Conservation (phyloP, 2,888 invertebrate genomes). For the Tricholauxania praeusta region DNA sequence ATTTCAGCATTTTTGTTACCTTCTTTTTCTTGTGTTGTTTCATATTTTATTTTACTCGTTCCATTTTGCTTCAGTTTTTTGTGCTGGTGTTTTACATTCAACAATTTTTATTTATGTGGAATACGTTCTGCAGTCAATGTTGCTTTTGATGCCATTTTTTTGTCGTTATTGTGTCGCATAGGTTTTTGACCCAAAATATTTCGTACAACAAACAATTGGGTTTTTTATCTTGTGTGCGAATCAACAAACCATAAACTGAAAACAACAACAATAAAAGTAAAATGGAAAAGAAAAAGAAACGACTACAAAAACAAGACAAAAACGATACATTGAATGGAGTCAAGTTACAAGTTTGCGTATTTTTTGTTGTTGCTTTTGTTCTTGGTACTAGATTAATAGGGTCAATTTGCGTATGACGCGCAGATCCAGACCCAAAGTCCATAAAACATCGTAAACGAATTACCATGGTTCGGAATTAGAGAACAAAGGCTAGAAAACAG, state of each 20-base stretch:
- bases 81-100: too few relatives aligned
- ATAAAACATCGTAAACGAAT: slow-evolving; percentile 50
- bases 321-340: not conserved
- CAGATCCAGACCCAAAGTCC: slow-evolving; percentile 42
- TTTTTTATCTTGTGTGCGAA: slow-evolving; percentile 37
- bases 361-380: slow-evolving; percentile 40
- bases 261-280: not conserved
- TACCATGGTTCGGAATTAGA: slow-evolving; percentile 37
- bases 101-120: slow-evolving; percentile 1
- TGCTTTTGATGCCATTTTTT: slow-evolving; percentile 2
- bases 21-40: not conserved
- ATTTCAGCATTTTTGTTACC: not conserved
- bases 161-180: slow-evolving; percentile 13
- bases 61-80: too few relatives aligned
- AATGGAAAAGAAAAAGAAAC: not conserved
- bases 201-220: not conserved
- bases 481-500: not conserved
- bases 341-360: slow-evolving; percentile 2
- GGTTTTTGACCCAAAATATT: too few relatives aligned
- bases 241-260: slow-evolving; percentile 36
- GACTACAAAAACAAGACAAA: not conserved
- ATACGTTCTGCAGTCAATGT: slow-evolving; percentile 1
- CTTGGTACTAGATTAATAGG: slow-evolving; percentile 55
- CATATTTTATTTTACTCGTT: not conserved
- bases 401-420: slow-evolving; percentile 61